A percentile compares a stretch with the other conserved stretches of the same genome.
Evolutionary conservation across 2,797 vertebrate species (phyloP).

Genomic region (Danio jaintianensis): DNA sequence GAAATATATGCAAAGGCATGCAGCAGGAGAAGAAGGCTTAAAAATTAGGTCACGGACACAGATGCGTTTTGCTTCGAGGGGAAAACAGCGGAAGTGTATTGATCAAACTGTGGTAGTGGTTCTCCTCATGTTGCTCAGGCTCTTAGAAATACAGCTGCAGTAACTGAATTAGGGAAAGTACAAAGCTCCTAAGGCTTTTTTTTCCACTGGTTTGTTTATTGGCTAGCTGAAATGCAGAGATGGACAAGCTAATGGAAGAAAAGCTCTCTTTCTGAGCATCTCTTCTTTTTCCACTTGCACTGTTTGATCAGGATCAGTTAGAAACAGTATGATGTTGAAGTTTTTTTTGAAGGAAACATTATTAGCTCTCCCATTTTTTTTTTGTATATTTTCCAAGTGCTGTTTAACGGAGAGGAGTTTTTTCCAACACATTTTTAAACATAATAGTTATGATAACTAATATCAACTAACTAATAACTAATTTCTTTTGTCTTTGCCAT

Average conservation of each 20-base stretch:
- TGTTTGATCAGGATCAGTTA: neutral
- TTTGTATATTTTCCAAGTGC: too few relatives aligned
- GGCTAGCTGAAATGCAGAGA: neutral
- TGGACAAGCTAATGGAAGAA: neutral
- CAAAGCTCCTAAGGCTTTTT: constrained; percentile 14
- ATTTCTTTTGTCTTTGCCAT: too few relatives aligned
- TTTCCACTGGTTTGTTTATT: neutral
- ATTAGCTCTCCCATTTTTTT: too few relatives aligned
- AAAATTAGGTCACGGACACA: constrained; percentile 59
- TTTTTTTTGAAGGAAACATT: too few relatives aligned
- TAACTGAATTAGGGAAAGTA: constrained; percentile 27
- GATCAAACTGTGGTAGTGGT: constrained; percentile 13
- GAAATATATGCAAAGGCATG: constrained; percentile 35
- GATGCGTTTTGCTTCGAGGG: constrained; percentile 17
- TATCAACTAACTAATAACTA: too few relatives aligned
- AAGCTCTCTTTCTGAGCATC: neutral
- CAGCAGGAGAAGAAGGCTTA: constrained; percentile 11
- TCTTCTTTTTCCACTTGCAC: neutral
- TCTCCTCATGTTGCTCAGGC: constrained; percentile 14
- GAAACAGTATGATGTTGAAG: neutral
- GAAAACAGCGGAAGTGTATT: constrained; percentile 1
- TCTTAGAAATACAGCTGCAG: constrained; percentile 1
- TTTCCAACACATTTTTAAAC: too few relatives aligned
- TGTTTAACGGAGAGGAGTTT: too few relatives aligned
- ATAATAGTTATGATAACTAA: too few relatives aligned